Evolutionary conservation across 2,888 invertebrate genomes (phyloP), one percentile per base, ranked within the genome.

Genomic region (Silvanus unidentatus): DNA sequence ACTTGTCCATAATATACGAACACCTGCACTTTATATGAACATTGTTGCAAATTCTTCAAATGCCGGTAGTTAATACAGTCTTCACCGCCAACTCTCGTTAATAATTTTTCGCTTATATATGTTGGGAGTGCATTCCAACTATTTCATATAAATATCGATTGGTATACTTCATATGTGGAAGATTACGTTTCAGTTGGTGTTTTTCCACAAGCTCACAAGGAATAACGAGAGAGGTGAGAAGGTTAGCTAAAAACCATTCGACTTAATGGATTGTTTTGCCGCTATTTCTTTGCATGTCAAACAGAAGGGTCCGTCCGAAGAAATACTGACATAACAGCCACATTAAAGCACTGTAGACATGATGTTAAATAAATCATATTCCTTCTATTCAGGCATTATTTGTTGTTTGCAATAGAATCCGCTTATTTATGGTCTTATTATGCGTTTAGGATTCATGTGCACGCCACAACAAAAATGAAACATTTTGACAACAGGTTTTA

Each of bases 11-110:
- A 11, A 12, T 11, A n/a, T n/a, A 16, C 44, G 56, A 52, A 58
- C 62, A 63, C 63, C 62, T 63, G 63, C 59, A 58, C 50, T 49
- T 49, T 50, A 45, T 28, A 40, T 10, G n/a, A 16, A 42, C 38
- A 58, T 62, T 62, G 62, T 63, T 62, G 46, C 52, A 54, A 52
- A 62, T 62, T 60, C 57, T 49, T 58, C 51, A 60, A 60, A 63
- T 61, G 59, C 61, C 61, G 57, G 60, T 59, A 62, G 62, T 64
- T 63, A 60, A 63, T 61, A 57, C 58, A 59, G 58, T 59, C 63
- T 58, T 62, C 57, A 61, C 55, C 53, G 60, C 53, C 57, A 52
- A 59, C 60, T 60, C 58, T 53, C 55, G 52, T 46, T 44, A 47
- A 44, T 47, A 44, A 44, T 47, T 47, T n/a, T 47, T 15, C 37